Conservation (phyloP, 2,113 vertebrate species). For the Cyprinus carpio region DNA sequence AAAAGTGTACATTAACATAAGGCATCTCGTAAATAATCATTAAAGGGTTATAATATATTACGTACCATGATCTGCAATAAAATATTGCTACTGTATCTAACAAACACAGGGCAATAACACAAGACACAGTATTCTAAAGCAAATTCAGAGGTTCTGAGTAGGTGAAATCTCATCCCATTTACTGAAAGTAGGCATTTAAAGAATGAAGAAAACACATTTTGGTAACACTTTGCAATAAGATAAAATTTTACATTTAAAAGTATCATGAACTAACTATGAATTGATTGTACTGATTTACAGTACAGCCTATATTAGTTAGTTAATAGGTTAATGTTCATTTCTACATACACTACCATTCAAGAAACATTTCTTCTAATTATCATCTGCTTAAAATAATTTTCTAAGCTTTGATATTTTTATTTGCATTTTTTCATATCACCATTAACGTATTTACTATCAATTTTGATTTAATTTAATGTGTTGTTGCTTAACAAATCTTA, state of each 20-base stretch:
- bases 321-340: no score
- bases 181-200: background rate
- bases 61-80: slow-evolving; percentile 49
- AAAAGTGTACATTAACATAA: slow-evolving; percentile 52
- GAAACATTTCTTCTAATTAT: no score
- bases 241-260: background rate
- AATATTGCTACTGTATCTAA: slow-evolving; percentile 42
- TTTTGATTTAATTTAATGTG: no score
- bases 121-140: background rate
- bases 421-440: no score
- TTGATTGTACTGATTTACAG: no score
- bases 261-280: background rate
- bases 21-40: slow-evolving; percentile 51
- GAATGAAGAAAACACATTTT: background rate
- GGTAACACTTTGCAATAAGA: background rate
- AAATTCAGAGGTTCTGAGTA: background rate
- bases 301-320: no score
- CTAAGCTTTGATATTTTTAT: no score
- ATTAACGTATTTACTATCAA: no score
- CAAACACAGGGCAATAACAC: slow-evolving; percentile 23
- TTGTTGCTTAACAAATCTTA: background rate
- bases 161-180: background rate
- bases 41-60: slow-evolving; percentile 58
- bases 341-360: no score
- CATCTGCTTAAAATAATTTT: no score